phyloP scores from a whole-genome alignment of 1,140 invertebrate species.

The Penaeus japonicus region DNA sequence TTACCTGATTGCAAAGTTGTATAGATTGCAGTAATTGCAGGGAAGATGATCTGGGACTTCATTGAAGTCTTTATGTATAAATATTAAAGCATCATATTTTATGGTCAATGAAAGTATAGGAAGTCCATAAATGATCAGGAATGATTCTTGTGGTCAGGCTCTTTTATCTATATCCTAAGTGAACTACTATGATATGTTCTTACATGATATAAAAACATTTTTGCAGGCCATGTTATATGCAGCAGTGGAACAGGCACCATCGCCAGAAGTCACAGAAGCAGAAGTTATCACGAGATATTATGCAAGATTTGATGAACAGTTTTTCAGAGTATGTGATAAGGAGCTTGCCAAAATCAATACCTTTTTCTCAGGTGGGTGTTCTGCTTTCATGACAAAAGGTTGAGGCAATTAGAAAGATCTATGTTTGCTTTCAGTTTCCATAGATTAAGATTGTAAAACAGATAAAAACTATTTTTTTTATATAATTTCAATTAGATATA shows the following conservation, averaged over 20 bases:
- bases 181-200: too few species aligned
- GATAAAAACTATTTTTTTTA: background rate
- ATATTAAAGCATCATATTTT: too few species aligned
- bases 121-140: too few species aligned
- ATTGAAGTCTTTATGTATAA: too few species aligned
- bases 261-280: conserved; percentile 81
- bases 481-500: too few species aligned
- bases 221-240: conserved; percentile 89
- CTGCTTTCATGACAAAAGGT: background rate
- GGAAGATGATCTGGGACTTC: too few species aligned
- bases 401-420: background rate
- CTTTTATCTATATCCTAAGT: too few species aligned
- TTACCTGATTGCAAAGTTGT: too few species aligned
- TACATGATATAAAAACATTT: background rate
- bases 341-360: conserved; percentile 96
- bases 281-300: conserved; percentile 88
- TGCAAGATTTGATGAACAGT: conserved; percentile 95
- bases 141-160: too few species aligned
- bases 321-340: conserved; percentile 94
- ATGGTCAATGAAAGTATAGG: too few species aligned
- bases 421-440: background rate
- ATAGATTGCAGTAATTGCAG: too few species aligned
- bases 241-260: conserved; percentile 87
- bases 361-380: conserved; percentile 85
- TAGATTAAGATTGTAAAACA: background rate